Conservation (phyloP, 2,888 invertebrate genomes). For the Druceiella hillmani region DNA sequence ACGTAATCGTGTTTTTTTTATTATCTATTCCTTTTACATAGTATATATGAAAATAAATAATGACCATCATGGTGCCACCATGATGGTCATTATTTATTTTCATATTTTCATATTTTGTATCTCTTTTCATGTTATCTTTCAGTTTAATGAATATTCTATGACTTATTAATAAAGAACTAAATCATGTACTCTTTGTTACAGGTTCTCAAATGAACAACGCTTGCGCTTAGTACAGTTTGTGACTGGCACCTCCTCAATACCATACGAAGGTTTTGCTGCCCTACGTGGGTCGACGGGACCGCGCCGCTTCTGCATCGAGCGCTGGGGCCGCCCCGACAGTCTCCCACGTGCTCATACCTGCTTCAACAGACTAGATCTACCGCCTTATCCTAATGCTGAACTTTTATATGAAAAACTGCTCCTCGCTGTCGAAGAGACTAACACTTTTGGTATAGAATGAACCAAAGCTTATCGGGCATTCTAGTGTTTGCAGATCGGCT, state of each 20-base stretch:
- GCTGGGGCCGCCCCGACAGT: constrained; percentile 94
- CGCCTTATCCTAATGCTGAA: constrained; percentile 90
- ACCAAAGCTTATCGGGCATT: constrained; percentile 19
- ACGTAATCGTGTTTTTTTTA: too few species aligned
- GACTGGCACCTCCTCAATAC: constrained; percentile 96
- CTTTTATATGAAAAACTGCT: constrained; percentile 87
- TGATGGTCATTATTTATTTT: too few species aligned
- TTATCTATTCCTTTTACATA: too few species aligned
- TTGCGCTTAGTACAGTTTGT: constrained; percentile 92
- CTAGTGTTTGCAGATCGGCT: too few species aligned
- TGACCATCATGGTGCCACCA: too few species aligned
- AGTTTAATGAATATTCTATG: too few species aligned
- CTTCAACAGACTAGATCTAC: constrained; percentile 95
- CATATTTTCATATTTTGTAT: too few species aligned
- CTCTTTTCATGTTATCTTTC: too few species aligned
- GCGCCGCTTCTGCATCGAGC: constrained; percentile 93
- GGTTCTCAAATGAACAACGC: constrained; percentile 92
- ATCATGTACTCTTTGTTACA: constrained; percentile 32
- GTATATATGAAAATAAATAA: too few species aligned
- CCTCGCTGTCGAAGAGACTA: constrained; percentile 92
- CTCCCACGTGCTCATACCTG: constrained; percentile 96
- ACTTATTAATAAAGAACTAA: too few species aligned
- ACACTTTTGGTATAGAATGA: constrained; percentile 94
- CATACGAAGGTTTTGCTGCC: constrained; percentile 95
- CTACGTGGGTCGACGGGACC: constrained; percentile 93